Conservation (phyloP, 2,797 vertebrate species). For the Lithobates sylvaticus region DNA sequence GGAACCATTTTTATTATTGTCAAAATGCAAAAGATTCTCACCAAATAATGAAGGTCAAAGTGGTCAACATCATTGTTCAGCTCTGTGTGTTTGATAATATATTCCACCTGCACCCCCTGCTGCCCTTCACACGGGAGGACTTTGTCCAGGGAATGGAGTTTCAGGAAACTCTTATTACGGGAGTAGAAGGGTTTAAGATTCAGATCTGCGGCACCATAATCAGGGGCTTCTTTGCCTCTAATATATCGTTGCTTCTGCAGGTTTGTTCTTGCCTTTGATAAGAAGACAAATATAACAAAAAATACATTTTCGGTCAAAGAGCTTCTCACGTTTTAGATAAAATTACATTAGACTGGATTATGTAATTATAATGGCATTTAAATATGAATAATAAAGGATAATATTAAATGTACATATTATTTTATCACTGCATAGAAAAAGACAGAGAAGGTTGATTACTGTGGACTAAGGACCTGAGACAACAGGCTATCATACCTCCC, state of each 20-base stretch:
- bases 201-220: rapidly evolving
- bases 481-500: too few species aligned
- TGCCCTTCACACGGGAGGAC: constrained; percentile 53
- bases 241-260: background rate
- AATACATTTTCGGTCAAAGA: background rate
- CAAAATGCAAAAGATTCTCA: constrained; percentile 36
- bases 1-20: too few species aligned
- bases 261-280: constrained; percentile 19
- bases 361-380: too few species aligned
- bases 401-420: too few species aligned
- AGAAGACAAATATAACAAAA: background rate
- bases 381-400: too few species aligned
- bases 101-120: constrained; percentile 60
- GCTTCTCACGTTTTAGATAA: too few species aligned
- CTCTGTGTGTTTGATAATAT: constrained; percentile 48
- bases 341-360: too few species aligned
- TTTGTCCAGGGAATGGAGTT: background rate
- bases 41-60: constrained; percentile 61
- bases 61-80: background rate
- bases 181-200: constrained; percentile 29
- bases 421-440: too few species aligned
- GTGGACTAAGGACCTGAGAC: too few species aligned
- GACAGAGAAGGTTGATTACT: too few species aligned
- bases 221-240: rapidly evolving
- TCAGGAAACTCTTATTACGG: constrained; percentile 50